Base-by-base conservation (phyloP, 2,797 vertebrate genomes). In the Chelidonichthys spinosus region DNA sequence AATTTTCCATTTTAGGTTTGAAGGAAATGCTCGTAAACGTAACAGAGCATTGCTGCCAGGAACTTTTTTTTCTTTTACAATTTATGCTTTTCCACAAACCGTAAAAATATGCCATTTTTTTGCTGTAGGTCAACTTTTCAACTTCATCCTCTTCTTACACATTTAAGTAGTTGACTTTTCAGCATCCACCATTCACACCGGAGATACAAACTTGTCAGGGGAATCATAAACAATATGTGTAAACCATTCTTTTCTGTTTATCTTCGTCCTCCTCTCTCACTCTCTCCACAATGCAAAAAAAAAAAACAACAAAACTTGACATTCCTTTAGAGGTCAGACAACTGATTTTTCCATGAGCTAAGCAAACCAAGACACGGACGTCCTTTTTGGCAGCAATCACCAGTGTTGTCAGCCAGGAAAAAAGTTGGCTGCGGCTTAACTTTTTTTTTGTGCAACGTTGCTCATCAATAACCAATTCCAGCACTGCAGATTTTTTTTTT, bases 391-490 rank as follows among this genome's bases (percentile, higher is more conserved):
- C 90, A 89, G 85, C 70, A 50, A 33, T 60, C 53, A 8, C 59
- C 66, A 42, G 42, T 33, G 58, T 25, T 59, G 74, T 81, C 86
- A 61, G 86, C 69, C 80, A 84, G 75, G 42, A 87, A 72, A 85
- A 74, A 85, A 74, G 76, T 86, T 86, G 81, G 81, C 79, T 17
- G 65, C 55, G 4, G 77, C 15, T 70, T 59, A 72, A 81, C 60
- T 85, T 86, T 44, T 49, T 39, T 62, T 64, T 87, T 83, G 64
- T 76, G 76, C 78, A 76, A 25, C 68, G 37, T 78, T 79, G 81
- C 77, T 92, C 83, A 88, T 87, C 83, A 87, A 88, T 90, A 88
- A 85, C 81, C 65, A 66, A 75, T 83, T 82, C 66, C 59, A 74
- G 59, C 67, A 13, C 50, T 74, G 85, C 76, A 70, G 73, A 75